phyloP scores from a whole-genome alignment of 2,888 invertebrate genomes.

The Stratiomys singularior region DNA sequence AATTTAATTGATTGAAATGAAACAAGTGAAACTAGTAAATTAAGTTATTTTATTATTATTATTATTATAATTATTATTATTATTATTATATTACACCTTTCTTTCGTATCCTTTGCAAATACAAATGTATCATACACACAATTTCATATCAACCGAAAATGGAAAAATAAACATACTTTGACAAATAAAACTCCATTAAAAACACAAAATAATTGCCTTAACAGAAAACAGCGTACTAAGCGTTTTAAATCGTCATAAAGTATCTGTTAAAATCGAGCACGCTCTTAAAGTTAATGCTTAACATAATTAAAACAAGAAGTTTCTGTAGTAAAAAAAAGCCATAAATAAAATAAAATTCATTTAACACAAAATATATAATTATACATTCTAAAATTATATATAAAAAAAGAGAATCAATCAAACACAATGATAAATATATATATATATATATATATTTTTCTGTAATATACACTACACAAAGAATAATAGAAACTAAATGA shows the following conservation, averaged over 20 bases:
- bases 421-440: background rate
- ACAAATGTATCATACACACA: slow-evolving; percentile 18
- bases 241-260: too few relatives aligned
- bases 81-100: background rate
- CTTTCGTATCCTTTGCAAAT: background rate
- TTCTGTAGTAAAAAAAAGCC: slow-evolving; percentile 22
- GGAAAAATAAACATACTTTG: background rate
- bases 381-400: slow-evolving; percentile 3
- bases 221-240: background rate
- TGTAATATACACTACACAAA: slow-evolving; percentile 28
- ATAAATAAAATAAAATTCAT: slow-evolving; percentile 18
- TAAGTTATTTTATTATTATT: slow-evolving; percentile 37
- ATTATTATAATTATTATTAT: slow-evolving; percentile 19
- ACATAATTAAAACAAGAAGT: background rate
- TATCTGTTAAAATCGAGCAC: background rate
- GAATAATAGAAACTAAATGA: background rate
- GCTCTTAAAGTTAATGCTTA: background rate
- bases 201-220: background rate
- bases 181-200: background rate
- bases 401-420: slow-evolving; percentile 1
- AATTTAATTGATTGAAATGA: slow-evolving; percentile 27
- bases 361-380: background rate
- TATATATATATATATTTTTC: slow-evolving; percentile 19
- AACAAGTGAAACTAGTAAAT: slow-evolving; percentile 10
- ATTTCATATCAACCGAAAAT: slow-evolving; percentile 1